Base-by-base conservation (phyloP, 2,888 invertebrate genomes). In the Orthosia incerta region DNA sequence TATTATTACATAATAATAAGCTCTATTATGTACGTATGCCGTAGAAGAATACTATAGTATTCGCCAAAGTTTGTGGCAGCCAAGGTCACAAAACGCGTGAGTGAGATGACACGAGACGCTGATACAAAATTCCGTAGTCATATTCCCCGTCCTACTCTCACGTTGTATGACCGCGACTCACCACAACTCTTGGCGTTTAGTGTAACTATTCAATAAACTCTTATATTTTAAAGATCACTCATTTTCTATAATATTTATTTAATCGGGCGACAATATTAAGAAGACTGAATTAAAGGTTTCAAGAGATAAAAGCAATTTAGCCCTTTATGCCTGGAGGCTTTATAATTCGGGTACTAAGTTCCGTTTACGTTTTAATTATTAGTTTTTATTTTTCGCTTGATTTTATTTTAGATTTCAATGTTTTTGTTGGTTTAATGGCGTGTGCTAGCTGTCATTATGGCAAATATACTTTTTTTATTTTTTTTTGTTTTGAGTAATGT, bases 11-110 rank as follows among this genome's bases (percentile, higher is more conserved):
- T 76, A 63, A 26, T 55, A 73, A 82, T 82, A 85, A 85, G 85
- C 85, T 85, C 86, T 86, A 83, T 82, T 77, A 76, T 39, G 39
- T 76, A 82, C 80, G 85, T 85, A 85, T 76, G 78, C 23, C 50
- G 63, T 78, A 70, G 66, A 78, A 51, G n/a, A 71, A 65, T 74
- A 63, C 26, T 70, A 46, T 53, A 59, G 39, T 59, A 48, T 23
- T 53, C 9, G n/a, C 53, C 18, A 68, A 26, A 1, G 9, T 48
- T 74, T 2, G 23, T 48, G 23, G 31, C 39, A 53, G 31, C 48
- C n/a, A 13, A n/a, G 12, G 53, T 39, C n/a, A 74, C 48, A 26
- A 53, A 55, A 55, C 13, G 4, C 13, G 3, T 2, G 67, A 39
- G 23, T 0, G 13, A 53, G 39, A 67, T 18, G 12, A 13, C 23